Base-by-base conservation (phyloP, 2,797 vertebrate species). In the Kryptolebias ocellatus region DNA sequence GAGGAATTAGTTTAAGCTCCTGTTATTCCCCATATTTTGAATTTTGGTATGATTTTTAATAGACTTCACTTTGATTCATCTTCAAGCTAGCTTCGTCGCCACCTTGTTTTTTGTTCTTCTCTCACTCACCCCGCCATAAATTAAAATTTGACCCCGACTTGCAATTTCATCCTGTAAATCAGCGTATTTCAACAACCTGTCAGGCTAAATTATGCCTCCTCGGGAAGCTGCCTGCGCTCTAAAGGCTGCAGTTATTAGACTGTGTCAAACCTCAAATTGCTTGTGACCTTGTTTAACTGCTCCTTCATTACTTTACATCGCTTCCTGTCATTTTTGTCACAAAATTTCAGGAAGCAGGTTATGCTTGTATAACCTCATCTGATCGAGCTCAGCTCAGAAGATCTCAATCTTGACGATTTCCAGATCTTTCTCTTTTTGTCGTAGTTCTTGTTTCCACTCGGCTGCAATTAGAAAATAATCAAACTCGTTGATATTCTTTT, bases 111-210 rank as follows among this genome's bases (percentile, higher is more conserved):
- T 57, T 72, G 42, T 12, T 45, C 20, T 24, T 24, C 20, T 24
- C 20, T 24, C 20, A 24, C 20, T 24, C 20, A 24, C 20, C 20
- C 20, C 47, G 53, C 52, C 60, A 59, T 85, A 50, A 81, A 83
- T 85, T 39, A 73, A 64, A 74, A 46, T 74, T n/a, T 57, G 65
- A 73, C 53, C 1, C 0, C 53, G 3, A 59, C 17, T 2, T n/a
- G 60, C 52, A 18, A 55, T 50, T 57, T 70, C n/a, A 24, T 17
- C 27, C 18, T 61, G 52, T 73, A 64, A 74, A 74, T 70, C 28
- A 0, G 27, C 47, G 67, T 15, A 17, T 74, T 77, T 74, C 52
- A 60, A 45, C 51, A 66, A 61, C 39, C 59, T 67, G 71, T 81
- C 78, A 18, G 17, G 60, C 46, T 50, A 70, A 69, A 80, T 74